Base-by-base conservation (phyloP, 1,140 invertebrate genomes). In the Drosophila serrata region DNA sequence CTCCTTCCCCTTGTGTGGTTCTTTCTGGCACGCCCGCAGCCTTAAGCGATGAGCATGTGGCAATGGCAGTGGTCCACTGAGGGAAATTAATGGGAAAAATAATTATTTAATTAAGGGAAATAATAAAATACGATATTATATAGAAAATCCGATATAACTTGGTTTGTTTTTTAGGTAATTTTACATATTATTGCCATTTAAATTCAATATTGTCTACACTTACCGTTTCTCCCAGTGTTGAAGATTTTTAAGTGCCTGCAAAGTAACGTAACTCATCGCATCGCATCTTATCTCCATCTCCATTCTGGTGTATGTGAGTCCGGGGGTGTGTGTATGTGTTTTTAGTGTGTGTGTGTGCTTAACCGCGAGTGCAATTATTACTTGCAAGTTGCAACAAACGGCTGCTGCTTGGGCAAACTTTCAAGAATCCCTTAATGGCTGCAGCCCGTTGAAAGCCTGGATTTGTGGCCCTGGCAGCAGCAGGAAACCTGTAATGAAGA, bases 321-420 rank as follows among this genome's bases (percentile, higher is more conserved):
- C 22, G 11, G 39, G 62, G 29, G 15, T 57, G 40, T 75, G 35
- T 5, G 19, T 15, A 15, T 56, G 33, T 43, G 37, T 15, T 15
- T 42, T 46, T 27, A 24, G 31, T 9, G 19, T 48, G 61, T 56
- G 55, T 56, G 27, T 56, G 27, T 79, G 67, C 69, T 58, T 69
- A 75, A 78, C 75, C 82, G 61, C 65, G 35, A 79, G 70, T 75
- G 72, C 60, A 88, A 84, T 87, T 80, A 88, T 84, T 82, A 88
- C 84, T 88, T 74, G 72, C 72, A 79, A 81, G 40, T 88, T 80
- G 72, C 76, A 81, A 75, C 57, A 79, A 86, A 87, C 74, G 65
- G 75, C 60, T 31, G 31, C 79, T 74, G 67, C 68, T 73, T 55
- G 27, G 31, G 35, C 43, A 49, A 72, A 70, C 67, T 62, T 76